Percentiles rank a stretch among this genome's conserved stretches.
These are phyloP conservation scores for Oreochromis grahami DNA, from an alignment of 2,797 vertebrate species.

Conservation along the genomic window DNA sequence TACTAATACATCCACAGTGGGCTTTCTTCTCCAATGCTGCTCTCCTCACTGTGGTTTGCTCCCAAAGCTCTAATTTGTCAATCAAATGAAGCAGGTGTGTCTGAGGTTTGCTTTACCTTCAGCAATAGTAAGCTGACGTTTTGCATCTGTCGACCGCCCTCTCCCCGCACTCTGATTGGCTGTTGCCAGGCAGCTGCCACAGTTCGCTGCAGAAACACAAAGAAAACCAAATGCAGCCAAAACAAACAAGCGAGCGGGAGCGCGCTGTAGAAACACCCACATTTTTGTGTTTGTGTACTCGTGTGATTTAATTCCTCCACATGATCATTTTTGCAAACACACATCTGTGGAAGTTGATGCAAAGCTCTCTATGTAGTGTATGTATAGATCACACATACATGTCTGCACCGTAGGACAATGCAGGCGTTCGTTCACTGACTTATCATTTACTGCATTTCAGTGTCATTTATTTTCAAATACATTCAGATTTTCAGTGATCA, in stretches of 20 bases:
- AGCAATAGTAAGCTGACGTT: constrained; percentile 30
- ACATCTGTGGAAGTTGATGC: not conserved
- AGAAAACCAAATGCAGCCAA: constrained; percentile 43
- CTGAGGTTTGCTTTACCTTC: constrained; percentile 27
- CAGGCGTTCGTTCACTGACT: not conserved
- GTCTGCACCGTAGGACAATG: accelerated
- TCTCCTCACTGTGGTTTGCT: not conserved
- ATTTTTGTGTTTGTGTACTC: not conserved
- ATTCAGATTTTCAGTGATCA: not conserved
- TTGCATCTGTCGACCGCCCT: constrained; percentile 41
- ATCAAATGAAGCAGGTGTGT: constrained; percentile 74
- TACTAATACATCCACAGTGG: not conserved
- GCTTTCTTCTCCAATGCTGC: not conserved
- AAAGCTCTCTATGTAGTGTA: not conserved
- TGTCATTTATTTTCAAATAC: accelerated
- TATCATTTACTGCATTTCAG: not conserved
- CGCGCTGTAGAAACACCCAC: not conserved
- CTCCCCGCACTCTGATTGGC: constrained; percentile 37
- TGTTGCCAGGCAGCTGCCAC: constrained; percentile 47
- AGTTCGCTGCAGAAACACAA: constrained; percentile 28
- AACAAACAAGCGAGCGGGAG: constrained; percentile 27
- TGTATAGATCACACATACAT: not conserved
- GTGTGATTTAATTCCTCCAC: not conserved
- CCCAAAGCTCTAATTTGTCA: constrained; percentile 63
- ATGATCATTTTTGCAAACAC: not conserved